phyloP scores from a whole-genome alignment of 2,113 vertebrate species.

The Psettodes erumei region DNA sequence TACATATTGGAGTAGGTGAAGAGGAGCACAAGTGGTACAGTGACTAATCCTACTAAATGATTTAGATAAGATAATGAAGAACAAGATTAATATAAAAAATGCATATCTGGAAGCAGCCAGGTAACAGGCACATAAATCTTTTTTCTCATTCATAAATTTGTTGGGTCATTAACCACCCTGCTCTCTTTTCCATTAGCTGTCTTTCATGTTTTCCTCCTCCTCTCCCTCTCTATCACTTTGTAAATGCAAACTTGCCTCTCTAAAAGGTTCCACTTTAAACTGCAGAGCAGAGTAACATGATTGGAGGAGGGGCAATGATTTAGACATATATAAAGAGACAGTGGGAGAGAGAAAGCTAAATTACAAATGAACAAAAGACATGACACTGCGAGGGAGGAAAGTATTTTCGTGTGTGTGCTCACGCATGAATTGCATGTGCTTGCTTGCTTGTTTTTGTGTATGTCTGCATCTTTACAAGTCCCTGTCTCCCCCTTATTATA shows the following conservation, averaged over 20 bases:
- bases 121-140: background rate
- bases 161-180: conserved; percentile 16
- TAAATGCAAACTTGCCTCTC: background rate
- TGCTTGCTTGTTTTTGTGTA: conserved; percentile 3
- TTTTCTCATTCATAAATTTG: conserved; percentile 17
- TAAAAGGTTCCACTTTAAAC: background rate
- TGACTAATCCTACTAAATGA: conserved; percentile 36
- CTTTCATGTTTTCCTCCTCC: background rate
- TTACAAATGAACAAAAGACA: conserved; percentile 59
- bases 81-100: background rate
- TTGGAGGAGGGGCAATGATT: conserved; percentile 3
- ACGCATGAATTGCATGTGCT: conserved; percentile 14
- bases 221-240: background rate
- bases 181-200: background rate
- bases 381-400: conserved; percentile 9
- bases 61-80: conserved; percentile 14
- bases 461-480: conserved; percentile 27
- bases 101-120: conserved; percentile 17
- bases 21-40: conserved; percentile 17
- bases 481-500: background rate
- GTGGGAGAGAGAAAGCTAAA: conserved; percentile 35
- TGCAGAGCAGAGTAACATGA: background rate
- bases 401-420: conserved; percentile 1
- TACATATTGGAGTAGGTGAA: conserved; percentile 1
- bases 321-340: conserved; percentile 27